These are phyloP conservation scores for Miichthys miiuy DNA, from an alignment of 2,797 vertebrate species.

Conservation along the genomic window DNA sequence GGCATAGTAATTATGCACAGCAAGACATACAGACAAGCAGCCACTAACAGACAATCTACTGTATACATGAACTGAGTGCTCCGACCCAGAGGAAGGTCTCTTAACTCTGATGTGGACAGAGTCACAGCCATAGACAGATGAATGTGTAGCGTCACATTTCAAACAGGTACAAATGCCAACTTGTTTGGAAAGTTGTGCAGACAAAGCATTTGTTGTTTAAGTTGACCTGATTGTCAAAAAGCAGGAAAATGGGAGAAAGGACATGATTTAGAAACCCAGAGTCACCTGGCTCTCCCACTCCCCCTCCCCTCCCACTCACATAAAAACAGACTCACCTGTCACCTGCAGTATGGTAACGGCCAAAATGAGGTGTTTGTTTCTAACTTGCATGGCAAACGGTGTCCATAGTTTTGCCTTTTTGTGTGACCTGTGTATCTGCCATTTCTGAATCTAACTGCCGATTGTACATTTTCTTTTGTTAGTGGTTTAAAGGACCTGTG, in stretches of 20 bases:
- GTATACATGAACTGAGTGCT: conserved; percentile 42
- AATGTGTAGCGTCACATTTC: conserved; percentile 64
- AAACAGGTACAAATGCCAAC: conserved; percentile 35
- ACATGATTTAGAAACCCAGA: conserved; percentile 41
- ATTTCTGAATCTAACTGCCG: conserved; percentile 82
- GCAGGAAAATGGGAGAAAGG: conserved; percentile 22
- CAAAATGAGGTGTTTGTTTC: conserved; percentile 71
- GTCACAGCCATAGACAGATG: conserved; percentile 73
- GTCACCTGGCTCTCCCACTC: conserved; percentile 9
- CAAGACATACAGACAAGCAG: conserved; percentile 41
- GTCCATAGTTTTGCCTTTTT: conserved; percentile 75
- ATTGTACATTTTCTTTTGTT: conserved; percentile 78
- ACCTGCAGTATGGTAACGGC: conserved; percentile 49
- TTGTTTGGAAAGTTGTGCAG: conserved; percentile 38
- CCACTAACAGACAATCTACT: conserved; percentile 72
- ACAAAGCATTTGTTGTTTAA: conserved; percentile 45
- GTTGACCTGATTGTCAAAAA: conserved; percentile 21
- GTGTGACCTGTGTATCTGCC: conserved; percentile 78
- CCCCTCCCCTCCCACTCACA: conserved; percentile 15
- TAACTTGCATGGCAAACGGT: conserved; percentile 83
- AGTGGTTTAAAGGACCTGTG: conserved; percentile 71
- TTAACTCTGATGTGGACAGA: conserved; percentile 56
- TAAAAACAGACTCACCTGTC: conserved; percentile 48
- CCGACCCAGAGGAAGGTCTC: conserved; percentile 38
- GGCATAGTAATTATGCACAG: conserved; percentile 31